A percentile compares a stretch with the other conserved stretches of the same genome.
Conservation (phyloP, 2,888 invertebrate species). For the Cantharis flavilabris region DNA sequence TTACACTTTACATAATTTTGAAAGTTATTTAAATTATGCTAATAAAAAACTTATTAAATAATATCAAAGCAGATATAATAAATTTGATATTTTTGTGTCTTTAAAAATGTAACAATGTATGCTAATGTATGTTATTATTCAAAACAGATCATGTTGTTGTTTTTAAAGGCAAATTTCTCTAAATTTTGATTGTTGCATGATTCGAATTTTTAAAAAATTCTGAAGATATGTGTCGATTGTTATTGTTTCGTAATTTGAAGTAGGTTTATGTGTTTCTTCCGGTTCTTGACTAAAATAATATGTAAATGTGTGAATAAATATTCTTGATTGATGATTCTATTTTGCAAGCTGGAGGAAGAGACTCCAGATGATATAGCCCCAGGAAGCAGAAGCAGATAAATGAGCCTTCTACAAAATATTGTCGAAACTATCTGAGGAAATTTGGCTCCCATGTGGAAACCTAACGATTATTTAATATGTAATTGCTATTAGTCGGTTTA, state of each 20-base stretch:
- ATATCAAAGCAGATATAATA: not conserved
- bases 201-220: not conserved
- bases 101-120: not conserved
- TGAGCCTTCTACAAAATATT: not conserved
- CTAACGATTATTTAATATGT: constrained; percentile 5
- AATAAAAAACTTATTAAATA: not conserved
- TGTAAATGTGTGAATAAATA: not conserved
- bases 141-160: not conserved
- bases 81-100: not conserved
- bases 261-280: not conserved
- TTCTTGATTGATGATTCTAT: not conserved
- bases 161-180: not conserved
- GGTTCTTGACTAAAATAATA: not conserved
- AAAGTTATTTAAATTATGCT: not conserved
- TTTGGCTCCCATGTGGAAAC: constrained; percentile 3
- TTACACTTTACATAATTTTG: not conserved
- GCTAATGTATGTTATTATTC: not conserved
- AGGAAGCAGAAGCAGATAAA: not conserved
- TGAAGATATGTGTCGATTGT: not conserved
- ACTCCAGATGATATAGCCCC: not conserved
- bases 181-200: not conserved
- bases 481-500: not conserved
- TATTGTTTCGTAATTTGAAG: not conserved
- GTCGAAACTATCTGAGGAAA: not conserved
- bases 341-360: not conserved